phyloP scores from a whole-genome alignment of 2,797 vertebrate species.

The Myiothlypis chrysogaster region DNA sequence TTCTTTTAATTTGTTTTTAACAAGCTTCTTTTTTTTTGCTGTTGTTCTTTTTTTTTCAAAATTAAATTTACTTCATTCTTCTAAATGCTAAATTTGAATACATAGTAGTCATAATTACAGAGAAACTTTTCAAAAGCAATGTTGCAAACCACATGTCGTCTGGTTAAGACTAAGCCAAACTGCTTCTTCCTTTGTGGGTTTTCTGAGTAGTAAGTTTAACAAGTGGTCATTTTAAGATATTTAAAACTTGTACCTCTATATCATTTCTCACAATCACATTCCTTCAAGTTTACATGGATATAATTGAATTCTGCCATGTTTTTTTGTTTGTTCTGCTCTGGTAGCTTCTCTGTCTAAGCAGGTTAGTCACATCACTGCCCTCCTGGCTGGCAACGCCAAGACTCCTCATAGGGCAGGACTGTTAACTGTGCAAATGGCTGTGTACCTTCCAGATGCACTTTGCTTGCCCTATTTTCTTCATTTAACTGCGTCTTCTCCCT shows the following conservation, averaged over 20 bases:
- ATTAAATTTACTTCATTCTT: slow-evolving; percentile 30
- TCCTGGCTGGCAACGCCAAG: background rate
- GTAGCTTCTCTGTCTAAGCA: background rate
- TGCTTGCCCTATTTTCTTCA: background rate
- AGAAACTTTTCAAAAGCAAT: slow-evolving; percentile 16
- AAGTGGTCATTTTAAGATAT: slow-evolving; percentile 29
- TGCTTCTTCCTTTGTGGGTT: slow-evolving; percentile 32
- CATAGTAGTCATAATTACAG: slow-evolving; percentile 39
- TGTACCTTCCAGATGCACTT: background rate
- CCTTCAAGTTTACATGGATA: background rate
- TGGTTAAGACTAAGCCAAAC: background rate
- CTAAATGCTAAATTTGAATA: slow-evolving; percentile 37
- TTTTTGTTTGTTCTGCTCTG: background rate
- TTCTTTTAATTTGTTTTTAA: slow-evolving; percentile 47
- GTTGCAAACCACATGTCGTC: background rate
- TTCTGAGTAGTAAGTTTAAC: slow-evolving; percentile 23
- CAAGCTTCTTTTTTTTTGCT: background rate
- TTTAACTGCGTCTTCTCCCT: background rate
- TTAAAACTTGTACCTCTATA: slow-evolving; percentile 21
- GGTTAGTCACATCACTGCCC: background rate
- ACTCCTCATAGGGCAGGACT: background rate
- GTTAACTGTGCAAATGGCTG: background rate
- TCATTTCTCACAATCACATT: slow-evolving; percentile 11
- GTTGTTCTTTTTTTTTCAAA: background rate
- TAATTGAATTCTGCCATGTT: background rate